A percentile compares a stretch with the other conserved stretches of the same genome.
Conservation (phyloP, 2,113 vertebrate genomes). For the Poicephalus gulielmi region DNA sequence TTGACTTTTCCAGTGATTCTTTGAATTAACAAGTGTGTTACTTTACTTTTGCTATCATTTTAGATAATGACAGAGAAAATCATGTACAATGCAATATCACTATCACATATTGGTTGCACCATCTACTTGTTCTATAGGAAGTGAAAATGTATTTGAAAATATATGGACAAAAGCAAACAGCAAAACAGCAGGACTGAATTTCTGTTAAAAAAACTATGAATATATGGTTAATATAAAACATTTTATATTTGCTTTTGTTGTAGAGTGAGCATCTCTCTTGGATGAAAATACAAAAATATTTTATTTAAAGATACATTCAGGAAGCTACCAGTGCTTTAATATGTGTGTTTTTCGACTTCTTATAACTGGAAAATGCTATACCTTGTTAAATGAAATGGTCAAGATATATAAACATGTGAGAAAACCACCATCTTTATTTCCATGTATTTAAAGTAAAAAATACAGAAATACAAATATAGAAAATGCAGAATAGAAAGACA, state of each 20-base stretch:
- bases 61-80: not conserved
- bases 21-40: constrained; percentile 19
- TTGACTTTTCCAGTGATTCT: constrained; percentile 20
- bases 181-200: not conserved
- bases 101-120: not conserved
- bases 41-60: constrained; percentile 20
- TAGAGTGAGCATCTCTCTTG: not conserved
- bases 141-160: not conserved
- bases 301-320: not conserved
- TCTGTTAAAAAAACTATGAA: not conserved
- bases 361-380: not conserved
- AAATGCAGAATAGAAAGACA: not conserved
- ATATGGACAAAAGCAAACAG: not conserved
- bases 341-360: not conserved
- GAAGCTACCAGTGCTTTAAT: not conserved
- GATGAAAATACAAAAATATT: not conserved
- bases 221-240: not conserved
- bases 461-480: not conserved
- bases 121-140: not conserved
- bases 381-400: not conserved
- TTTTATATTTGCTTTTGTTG: not conserved
- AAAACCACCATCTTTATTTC: not conserved
- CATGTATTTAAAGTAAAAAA: not conserved
- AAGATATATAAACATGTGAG: not conserved
- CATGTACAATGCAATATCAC: not conserved